A percentile compares a stretch with the other conserved stretches of the same genome.
These are phyloP conservation scores for Diogma glabrata DNA, from an alignment of 2,888 invertebrate species.

Conservation along the genomic window DNA sequence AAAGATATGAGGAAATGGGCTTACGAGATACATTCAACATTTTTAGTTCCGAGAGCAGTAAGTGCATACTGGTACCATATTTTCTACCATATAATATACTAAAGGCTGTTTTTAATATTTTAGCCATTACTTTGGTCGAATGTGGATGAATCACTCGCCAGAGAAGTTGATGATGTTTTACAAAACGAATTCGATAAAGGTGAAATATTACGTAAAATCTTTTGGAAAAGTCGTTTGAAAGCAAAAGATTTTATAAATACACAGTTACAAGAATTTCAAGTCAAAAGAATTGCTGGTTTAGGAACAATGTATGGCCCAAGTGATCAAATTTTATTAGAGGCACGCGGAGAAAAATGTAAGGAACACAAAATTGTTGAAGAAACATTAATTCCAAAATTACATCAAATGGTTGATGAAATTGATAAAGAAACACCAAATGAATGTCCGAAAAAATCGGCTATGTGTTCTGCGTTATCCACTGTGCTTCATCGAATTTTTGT, in stretches of 20 bases:
- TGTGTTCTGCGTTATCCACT: slow-evolving; percentile 61
- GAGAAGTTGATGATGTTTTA: slow-evolving; percentile 81
- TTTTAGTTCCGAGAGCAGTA: slow-evolving; percentile 75
- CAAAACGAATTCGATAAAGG: slow-evolving; percentile 79
- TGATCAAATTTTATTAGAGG: slow-evolving; percentile 66
- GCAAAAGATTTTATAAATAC: slow-evolving; percentile 35
- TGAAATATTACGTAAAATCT: slow-evolving; percentile 76
- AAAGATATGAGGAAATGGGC: slow-evolving; percentile 97
- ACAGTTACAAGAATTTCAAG: slow-evolving; percentile 46
- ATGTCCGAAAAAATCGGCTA: slow-evolving; percentile 54
- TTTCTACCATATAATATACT: neutral
- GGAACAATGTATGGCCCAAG: slow-evolving; percentile 82
- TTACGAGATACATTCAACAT: slow-evolving; percentile 96
- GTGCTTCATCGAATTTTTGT: slow-evolving; percentile 67
- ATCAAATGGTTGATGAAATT: slow-evolving; percentile 51
- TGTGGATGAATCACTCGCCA: slow-evolving; percentile 64
- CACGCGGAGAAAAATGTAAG: slow-evolving; percentile 64
- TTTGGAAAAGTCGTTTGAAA: slow-evolving; percentile 74
- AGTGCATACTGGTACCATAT: slow-evolving; percentile 39
- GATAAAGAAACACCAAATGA: slow-evolving; percentile 48
- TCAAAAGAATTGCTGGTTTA: slow-evolving; percentile 79
- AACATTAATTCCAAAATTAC: slow-evolving; percentile 59
- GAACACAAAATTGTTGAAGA: slow-evolving; percentile 65
- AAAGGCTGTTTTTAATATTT: neutral
- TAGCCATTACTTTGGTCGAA: slow-evolving; percentile 32